Conservation (phyloP, 2,113 vertebrate genomes). For the Vidua macroura region DNA sequence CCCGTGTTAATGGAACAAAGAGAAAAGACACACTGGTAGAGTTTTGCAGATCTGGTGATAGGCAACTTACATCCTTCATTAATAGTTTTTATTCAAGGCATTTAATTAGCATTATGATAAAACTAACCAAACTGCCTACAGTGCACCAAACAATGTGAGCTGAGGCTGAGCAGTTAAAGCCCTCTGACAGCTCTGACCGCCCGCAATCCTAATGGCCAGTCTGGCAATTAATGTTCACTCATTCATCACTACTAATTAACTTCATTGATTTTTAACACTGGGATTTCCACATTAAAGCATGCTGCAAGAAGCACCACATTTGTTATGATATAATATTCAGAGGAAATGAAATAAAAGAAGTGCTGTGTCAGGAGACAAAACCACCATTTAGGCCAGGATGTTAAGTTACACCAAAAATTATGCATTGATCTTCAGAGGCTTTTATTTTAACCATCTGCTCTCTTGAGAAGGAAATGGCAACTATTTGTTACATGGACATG, state of each 20-base stretch:
- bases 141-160: slow-evolving; percentile 18
- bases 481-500: neutral
- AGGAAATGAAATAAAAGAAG: slow-evolving; percentile 27
- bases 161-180: neutral
- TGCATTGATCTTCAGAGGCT: neutral
- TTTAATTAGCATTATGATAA: slow-evolving; percentile 22
- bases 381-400: neutral
- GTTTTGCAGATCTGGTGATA: neutral
- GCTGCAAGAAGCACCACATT: neutral
- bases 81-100: neutral
- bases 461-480: neutral
- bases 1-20: neutral
- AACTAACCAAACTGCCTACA: neutral
- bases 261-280: slow-evolving; percentile 79
- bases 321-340: slow-evolving; percentile 30
- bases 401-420: neutral
- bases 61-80: neutral
- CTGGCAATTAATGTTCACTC: slow-evolving; percentile 71
- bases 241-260: slow-evolving; percentile 93
- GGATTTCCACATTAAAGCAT: slow-evolving; percentile 40
- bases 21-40: neutral
- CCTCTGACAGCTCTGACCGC: slow-evolving; percentile 36
- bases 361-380: slow-evolving; percentile 3
- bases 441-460: neutral
- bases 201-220: slow-evolving; percentile 66